Evolutionary conservation across 2,888 invertebrate species (phyloP).

Genomic region (Chydorus sphaericus): DNA sequence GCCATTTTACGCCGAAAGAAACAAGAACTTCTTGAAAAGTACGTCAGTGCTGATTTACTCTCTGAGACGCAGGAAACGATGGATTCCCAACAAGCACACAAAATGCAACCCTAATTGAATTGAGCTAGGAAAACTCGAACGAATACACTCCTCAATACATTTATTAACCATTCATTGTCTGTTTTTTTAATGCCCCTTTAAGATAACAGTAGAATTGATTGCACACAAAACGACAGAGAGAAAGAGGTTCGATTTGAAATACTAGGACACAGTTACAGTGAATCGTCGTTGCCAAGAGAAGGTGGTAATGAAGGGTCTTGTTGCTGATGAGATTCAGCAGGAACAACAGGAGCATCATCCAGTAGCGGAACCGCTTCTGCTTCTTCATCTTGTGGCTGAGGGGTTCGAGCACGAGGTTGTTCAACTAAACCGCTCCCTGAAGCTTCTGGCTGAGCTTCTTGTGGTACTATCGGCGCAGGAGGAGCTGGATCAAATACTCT

Average conservation of each 20-base stretch:
- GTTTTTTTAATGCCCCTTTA: no score
- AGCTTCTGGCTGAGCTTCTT: no score
- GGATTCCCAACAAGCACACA: not conserved
- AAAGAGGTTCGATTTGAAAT: not conserved
- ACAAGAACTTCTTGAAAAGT: slow-evolving; percentile 74
- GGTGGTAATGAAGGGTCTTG: no score
- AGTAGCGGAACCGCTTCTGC: no score
- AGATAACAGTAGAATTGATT: not conserved
- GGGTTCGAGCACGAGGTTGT: not conserved
- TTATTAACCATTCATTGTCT: no score
- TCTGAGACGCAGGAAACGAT: not conserved
- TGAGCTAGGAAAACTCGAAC: no score
- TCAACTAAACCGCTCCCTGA: no score
- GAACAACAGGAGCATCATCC: no score
- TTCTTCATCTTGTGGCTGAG: not conserved
- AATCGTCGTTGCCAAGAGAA: not conserved
- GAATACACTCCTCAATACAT: no score
- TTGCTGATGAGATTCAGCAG: not conserved
- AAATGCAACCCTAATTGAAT: not conserved
- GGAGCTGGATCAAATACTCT: slow-evolving; percentile 6
- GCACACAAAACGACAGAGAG: no score
- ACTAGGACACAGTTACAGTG: not conserved
- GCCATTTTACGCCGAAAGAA: slow-evolving; percentile 81
- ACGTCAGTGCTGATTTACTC: slow-evolving; percentile 30
- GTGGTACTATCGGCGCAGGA: not conserved